phyloP scores from a whole-genome alignment of 2,888 invertebrate species.

The Sphaeridia pumilis region DNA sequence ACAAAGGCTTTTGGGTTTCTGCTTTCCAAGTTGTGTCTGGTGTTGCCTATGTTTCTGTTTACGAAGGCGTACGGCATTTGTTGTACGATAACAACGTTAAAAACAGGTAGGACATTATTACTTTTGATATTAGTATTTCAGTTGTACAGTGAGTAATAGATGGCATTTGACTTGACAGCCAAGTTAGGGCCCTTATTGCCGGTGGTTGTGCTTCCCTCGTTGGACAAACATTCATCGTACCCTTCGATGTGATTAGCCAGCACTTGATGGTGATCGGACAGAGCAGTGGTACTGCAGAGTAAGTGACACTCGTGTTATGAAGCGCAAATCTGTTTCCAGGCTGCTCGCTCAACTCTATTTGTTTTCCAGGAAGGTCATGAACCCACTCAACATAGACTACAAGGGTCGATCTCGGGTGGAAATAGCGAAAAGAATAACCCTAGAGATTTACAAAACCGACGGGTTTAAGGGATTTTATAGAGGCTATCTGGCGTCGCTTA shows the following conservation, averaged over 20 bases:
- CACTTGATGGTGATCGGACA: constrained; percentile 89
- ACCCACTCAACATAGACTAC: constrained; percentile 56
- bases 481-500: constrained; percentile 82
- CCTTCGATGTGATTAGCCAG: constrained; percentile 92
- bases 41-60: constrained; percentile 84
- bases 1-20: constrained; percentile 90
- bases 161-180: too few relatives aligned
- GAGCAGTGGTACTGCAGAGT: constrained; percentile 21
- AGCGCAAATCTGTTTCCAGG: constrained; percentile 33
- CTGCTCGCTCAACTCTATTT: background rate
- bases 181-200: constrained; percentile 66
- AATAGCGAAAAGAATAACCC: constrained; percentile 61
- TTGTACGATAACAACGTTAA: constrained; percentile 53
- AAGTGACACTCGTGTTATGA: background rate
- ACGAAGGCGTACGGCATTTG: constrained; percentile 77
- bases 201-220: constrained; percentile 86
- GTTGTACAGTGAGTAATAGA: too few relatives aligned
- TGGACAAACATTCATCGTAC: constrained; percentile 89
- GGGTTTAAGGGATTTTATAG: constrained; percentile 82
- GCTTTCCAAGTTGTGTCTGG: constrained; percentile 76
- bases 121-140: constrained; percentile 2
- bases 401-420: constrained; percentile 48
- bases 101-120: constrained; percentile 40
- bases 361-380: constrained; percentile 44
- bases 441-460: constrained; percentile 64